Evolutionary conservation across 1,140 invertebrate species (phyloP), one percentile per base, ranked within the genome.

Genomic region (Aphidius ervi): DNA sequence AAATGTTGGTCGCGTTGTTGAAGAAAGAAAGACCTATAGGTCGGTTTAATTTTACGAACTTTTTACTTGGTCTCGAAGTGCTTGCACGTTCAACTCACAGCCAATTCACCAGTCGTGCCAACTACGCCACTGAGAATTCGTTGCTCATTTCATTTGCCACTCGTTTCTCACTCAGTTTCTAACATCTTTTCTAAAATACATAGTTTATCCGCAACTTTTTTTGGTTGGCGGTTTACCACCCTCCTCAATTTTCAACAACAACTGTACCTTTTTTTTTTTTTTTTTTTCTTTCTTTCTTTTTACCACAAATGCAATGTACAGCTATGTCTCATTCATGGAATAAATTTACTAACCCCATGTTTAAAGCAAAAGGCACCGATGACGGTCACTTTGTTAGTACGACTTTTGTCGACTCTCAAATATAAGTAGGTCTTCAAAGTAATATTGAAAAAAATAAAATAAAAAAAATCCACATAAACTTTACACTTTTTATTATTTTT

Each of bases 31-130:
- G 47, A 42, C 31, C 37, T 9, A 10, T 42, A 57, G 60, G 63
- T 58, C 63, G 55, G 61, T 64, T 64, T 61, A 64, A 64, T 64
- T 64, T 64, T 58, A 64, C 63, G 43, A 64, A 64, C 63, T 64
- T 64, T 61, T 20, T 56, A 61, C 63, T 61, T n/a, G 40, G 50
- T 54, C 45, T 46, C 55, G 47, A 57, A 64, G 63, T 64, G 56
- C 58, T 61, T 62, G 60, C 60, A 62, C 60, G 60, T 62, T 62
- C 58, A 55, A 61, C 59, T 61, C 46, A 40, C 60, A 62, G 55
- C 60, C 47, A 62, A 55, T 62, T 62, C 41, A 46, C 60, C 55
- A 62, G 47, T 39, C 55, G 60, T 62, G 60, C 60, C 60, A 62
- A 62, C 55, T 62, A 57, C 55, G 47, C 47, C 54, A 54, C 53